These are phyloP conservation scores for Drosophila orena DNA, from an alignment of 1,140 invertebrate species.

Conservation along the genomic window DNA sequence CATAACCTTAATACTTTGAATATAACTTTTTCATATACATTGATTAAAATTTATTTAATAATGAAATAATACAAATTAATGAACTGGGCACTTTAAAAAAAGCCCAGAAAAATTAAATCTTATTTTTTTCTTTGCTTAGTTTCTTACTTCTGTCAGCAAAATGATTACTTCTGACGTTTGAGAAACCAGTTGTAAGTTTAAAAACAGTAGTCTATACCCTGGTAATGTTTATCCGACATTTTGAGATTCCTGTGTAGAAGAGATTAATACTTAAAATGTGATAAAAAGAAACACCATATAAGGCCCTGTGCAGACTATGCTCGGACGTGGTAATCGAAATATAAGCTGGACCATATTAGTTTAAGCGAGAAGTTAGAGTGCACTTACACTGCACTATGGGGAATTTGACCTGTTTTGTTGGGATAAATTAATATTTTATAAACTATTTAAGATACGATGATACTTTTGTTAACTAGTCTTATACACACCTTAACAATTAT, in stretches of 20 bases:
- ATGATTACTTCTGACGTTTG: background rate
- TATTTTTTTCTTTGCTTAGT: background rate
- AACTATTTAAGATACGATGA: no score
- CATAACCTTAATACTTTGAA: no score
- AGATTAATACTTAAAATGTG: background rate
- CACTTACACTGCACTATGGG: no score
- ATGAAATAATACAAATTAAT: no score
- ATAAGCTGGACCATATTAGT: background rate
- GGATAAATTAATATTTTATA: no score
- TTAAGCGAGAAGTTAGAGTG: no score
- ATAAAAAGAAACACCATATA: conserved; percentile 16
- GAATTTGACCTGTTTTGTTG: no score
- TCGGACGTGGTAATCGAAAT: background rate
- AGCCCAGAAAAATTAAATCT: conserved; percentile 7
- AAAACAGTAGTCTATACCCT: conserved; percentile 11
- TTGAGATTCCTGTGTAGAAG: conserved; percentile 6
- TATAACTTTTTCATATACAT: no score
- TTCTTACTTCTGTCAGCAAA: conserved; percentile 18
- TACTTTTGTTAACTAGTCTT: no score
- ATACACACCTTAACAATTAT: no score
- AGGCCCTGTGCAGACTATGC: background rate
- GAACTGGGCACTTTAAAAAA: background rate
- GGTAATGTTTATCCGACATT: conserved; percentile 44
- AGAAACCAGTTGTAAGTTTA: background rate
- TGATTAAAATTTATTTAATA: no score